phyloP scores from a whole-genome alignment of 2,797 vertebrate species.

The Garrulus glandarius region DNA sequence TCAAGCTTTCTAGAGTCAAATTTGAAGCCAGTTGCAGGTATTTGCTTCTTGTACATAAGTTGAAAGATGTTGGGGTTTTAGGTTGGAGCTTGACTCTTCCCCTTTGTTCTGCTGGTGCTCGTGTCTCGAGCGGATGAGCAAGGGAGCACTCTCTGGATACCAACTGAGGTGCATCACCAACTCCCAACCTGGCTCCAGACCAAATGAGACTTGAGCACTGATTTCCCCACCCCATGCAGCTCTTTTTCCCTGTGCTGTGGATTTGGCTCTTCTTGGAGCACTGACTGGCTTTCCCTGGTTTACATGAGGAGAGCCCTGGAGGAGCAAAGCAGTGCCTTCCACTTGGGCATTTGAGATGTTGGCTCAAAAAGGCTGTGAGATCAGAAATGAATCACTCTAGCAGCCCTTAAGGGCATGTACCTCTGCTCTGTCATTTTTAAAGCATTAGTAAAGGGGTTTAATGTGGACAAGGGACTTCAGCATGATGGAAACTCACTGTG shows the following conservation, averaged over 20 bases:
- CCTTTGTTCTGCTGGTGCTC: fast-evolving
- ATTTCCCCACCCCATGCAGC: not conserved
- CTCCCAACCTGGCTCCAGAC: not conserved
- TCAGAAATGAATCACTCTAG: not conserved
- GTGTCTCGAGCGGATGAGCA: not conserved
- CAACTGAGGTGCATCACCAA: not conserved
- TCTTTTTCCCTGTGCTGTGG: not conserved
- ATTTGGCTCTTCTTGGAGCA: not conserved
- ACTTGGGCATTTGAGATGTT: not conserved
- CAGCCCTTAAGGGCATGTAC: not conserved
- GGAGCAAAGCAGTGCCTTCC: not conserved
- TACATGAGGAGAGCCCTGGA: not conserved
- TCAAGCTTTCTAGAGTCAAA: not conserved
- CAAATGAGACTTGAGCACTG: not conserved
- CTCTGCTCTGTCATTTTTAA: not conserved
- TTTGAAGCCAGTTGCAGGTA: not conserved
- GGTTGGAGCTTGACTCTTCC: not conserved
- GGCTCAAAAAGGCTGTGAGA: not conserved
- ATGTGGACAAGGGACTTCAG: not conserved
- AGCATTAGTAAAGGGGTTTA: not conserved
- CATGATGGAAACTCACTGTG: not conserved
- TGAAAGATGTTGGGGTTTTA: not conserved
- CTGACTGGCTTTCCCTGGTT: not conserved
- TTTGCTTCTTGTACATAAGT: not conserved
- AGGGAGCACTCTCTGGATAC: not conserved